Percentiles rank a stretch among this genome's conserved stretches.
Conservation (phyloP, 2,888 invertebrate genomes). For the Timandra comae region DNA sequence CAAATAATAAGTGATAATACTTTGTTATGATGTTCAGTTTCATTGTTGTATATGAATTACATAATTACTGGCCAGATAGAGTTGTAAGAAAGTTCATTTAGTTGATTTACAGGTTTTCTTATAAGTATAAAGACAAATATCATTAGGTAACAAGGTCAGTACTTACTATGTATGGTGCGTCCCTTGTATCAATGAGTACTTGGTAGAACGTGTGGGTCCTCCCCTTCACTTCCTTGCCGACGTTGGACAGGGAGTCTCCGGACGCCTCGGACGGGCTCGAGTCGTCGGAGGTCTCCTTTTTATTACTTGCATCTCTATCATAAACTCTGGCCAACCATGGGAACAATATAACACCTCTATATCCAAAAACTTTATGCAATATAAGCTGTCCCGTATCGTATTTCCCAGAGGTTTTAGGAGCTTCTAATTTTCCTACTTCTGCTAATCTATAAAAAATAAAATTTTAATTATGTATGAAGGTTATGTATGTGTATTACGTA, state of each 20-base stretch:
- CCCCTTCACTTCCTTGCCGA: slow-evolving; percentile 92
- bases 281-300: slow-evolving; percentile 72
- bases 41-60: slow-evolving; percentile 11
- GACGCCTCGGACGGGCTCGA: slow-evolving; percentile 38
- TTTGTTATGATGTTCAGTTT: too few relatives aligned
- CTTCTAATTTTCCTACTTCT: slow-evolving; percentile 94
- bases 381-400: slow-evolving; percentile 98
- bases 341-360: slow-evolving; percentile 96
- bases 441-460: slow-evolving; percentile 81
- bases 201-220: slow-evolving; percentile 97
- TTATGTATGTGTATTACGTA: slow-evolving; percentile 48
- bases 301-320: slow-evolving; percentile 90
- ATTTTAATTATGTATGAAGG: slow-evolving; percentile 28
- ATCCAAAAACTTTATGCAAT: slow-evolving; percentile 97
- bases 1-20: too few relatives aligned
- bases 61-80: slow-evolving; percentile 5
- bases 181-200: slow-evolving; percentile 96
- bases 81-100: too few relatives aligned
- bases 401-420: slow-evolving; percentile 90
- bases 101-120: slow-evolving; percentile 2
- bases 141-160: slow-evolving; percentile 6
- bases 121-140: background rate
- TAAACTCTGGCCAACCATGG: slow-evolving; percentile 98
- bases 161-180: slow-evolving; percentile 97
- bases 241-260: slow-evolving; percentile 65